Evolutionary conservation across 2,113 vertebrate species (phyloP).

Genomic region (Amphiprion percula): DNA sequence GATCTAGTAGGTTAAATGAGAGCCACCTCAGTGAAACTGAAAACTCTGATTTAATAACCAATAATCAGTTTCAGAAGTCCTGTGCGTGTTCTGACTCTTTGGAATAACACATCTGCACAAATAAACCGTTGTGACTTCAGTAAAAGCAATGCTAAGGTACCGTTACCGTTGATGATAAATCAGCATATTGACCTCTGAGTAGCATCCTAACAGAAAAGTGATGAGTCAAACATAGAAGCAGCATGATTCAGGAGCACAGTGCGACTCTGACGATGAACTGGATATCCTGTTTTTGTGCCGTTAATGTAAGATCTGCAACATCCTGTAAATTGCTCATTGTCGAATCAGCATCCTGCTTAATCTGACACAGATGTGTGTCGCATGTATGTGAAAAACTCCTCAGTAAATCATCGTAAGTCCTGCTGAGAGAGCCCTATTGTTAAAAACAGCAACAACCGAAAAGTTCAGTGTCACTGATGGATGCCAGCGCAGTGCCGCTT

Average conservation of each 20-base stretch:
- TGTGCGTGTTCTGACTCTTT: neutral
- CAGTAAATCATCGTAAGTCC: neutral
- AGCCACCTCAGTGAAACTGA: too few species aligned
- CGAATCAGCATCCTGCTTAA: slow-evolving; percentile 8
- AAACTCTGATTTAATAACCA: too few species aligned
- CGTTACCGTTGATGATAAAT: slow-evolving; percentile 18
- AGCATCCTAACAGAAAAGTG: slow-evolving; percentile 1
- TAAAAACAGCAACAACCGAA: neutral
- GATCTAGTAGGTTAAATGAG: too few species aligned
- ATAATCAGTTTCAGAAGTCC: too few species aligned
- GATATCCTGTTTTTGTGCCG: slow-evolving; percentile 41
- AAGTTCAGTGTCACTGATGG: slow-evolving; percentile 4
- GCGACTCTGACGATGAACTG: slow-evolving; percentile 11
- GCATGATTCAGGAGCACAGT: slow-evolving; percentile 24
- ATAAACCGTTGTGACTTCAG: too few species aligned
- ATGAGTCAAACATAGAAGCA: slow-evolving; percentile 37
- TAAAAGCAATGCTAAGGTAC: neutral
- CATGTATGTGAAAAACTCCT: neutral
- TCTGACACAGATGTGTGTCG: neutral
- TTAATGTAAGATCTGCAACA: neutral
- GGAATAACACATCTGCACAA: too few species aligned
- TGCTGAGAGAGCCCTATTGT: neutral
- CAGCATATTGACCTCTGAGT: slow-evolving; percentile 13
- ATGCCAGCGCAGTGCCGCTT: neutral
- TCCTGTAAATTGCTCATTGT: slow-evolving; percentile 11